These are phyloP conservation scores for Malurus splendens DNA, from an alignment of 2,797 vertebrate genomes.

Conservation along the genomic window DNA sequence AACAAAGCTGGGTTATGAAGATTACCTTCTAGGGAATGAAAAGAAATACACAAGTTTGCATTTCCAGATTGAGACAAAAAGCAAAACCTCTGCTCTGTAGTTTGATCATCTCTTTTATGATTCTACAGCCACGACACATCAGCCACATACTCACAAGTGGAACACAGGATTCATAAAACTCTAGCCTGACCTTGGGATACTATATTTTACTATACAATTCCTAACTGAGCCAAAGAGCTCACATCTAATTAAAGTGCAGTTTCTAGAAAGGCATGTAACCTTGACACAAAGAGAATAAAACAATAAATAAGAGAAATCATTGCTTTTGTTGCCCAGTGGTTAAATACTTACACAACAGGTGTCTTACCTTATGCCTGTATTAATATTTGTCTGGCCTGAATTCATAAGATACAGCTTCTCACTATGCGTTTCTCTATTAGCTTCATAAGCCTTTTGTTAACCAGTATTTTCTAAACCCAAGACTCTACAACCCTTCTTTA, in stretches of 20 bases:
- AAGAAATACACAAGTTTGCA: background rate
- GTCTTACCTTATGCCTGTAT: background rate
- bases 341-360: background rate
- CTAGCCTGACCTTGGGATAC: background rate
- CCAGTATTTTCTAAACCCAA: background rate
- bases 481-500: background rate
- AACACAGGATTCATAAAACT: background rate
- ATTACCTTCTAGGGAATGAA: conserved; percentile 82
- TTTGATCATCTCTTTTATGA: background rate
- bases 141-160: background rate
- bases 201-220: background rate
- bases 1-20: conserved; percentile 96
- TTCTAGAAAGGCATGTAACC: background rate
- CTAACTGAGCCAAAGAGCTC: background rate
- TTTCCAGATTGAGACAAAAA: background rate
- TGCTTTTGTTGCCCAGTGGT: background rate
- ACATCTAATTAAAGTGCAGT: background rate
- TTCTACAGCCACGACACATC: background rate
- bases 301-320: background rate
- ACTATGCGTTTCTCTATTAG: background rate
- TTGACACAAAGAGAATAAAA: background rate
- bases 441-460: background rate
- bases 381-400: background rate
- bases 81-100: background rate
- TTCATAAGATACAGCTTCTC: background rate